Conservation (phyloP, 2,888 invertebrate species). For the Lasioglossum zephyrum region DNA sequence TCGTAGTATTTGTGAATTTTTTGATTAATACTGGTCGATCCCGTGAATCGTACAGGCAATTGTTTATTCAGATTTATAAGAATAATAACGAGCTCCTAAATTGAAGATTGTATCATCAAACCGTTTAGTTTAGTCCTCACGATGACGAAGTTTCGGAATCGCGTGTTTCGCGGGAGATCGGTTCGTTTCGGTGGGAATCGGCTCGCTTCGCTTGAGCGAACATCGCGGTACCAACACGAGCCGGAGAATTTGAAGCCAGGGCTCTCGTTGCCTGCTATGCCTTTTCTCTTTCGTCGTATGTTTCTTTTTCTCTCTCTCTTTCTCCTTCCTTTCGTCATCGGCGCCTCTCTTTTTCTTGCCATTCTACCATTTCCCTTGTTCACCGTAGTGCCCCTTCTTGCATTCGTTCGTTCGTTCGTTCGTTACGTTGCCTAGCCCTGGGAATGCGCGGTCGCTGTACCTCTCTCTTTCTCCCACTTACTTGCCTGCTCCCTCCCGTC, state of each 20-base stretch:
- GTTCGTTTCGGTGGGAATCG: constrained; percentile 66
- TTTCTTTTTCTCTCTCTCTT: constrained; percentile 46
- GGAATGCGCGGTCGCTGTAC: constrained; percentile 82
- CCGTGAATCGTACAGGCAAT: background rate
- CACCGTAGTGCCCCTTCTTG: constrained; percentile 55
- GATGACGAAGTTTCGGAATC: constrained; percentile 50
- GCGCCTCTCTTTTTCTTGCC: constrained; percentile 58
- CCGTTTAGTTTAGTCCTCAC: constrained; percentile 24
- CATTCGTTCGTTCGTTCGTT: constrained; percentile 74
- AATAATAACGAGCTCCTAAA: constrained; percentile 5
- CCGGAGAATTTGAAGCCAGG: constrained; percentile 59
- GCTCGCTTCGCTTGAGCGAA: constrained; percentile 58
- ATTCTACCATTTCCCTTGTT: constrained; percentile 58
- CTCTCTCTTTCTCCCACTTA: constrained; percentile 77
- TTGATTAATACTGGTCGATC: background rate
- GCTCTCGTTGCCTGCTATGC: constrained; percentile 56
- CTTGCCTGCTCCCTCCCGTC: constrained; percentile 77
- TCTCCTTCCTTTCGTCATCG: constrained; percentile 54
- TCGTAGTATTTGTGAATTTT: background rate
- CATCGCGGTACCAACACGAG: constrained; percentile 63
- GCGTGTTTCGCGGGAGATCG: constrained; percentile 59
- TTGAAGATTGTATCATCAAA: constrained; percentile 28
- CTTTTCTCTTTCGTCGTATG: constrained; percentile 46
- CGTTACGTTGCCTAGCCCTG: constrained; percentile 82
- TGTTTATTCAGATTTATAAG: background rate